These are phyloP conservation scores for Ophion ventricosus DNA, from an alignment of 2,888 invertebrate species.

Conservation along the genomic window DNA sequence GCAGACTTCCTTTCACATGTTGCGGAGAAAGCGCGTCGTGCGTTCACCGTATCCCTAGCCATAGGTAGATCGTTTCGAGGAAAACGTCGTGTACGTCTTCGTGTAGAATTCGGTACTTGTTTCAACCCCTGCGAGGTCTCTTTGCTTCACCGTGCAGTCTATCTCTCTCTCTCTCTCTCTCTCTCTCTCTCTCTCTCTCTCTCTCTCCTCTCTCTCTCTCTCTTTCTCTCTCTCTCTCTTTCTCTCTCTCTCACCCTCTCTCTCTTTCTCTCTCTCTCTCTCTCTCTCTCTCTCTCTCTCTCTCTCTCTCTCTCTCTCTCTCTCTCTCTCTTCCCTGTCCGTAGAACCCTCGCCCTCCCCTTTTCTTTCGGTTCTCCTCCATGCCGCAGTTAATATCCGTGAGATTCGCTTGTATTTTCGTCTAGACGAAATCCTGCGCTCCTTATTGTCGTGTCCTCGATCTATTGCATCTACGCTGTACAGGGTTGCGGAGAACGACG, in stretches of 20 bases:
- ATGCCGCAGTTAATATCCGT: background rate
- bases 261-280: background rate
- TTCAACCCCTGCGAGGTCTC: conserved; percentile 2
- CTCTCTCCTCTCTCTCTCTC: no score
- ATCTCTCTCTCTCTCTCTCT: background rate
- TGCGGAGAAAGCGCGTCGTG: background rate
- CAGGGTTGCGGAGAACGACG: background rate
- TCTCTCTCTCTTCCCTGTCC: no score
- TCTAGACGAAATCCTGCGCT: background rate
- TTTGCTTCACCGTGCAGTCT: background rate
- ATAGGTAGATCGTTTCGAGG: conserved; percentile 5
- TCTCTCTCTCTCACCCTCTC: no score
- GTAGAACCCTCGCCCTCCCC: no score
- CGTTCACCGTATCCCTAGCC: background rate
- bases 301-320: no score
- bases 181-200: background rate
- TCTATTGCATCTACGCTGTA: background rate
- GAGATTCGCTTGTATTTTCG: background rate
- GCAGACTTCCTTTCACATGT: background rate
- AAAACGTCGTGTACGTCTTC: conserved; percentile 11
- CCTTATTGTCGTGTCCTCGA: background rate
- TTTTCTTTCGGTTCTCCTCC: no score
- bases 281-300: background rate
- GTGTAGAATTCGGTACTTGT: conserved; percentile 23
- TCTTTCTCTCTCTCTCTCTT: no score